Percentiles rank a stretch among this genome's conserved stretches.
Evolutionary conservation across 2,113 vertebrate genomes (phyloP).

Genomic region (Hydropotes inermis): DNA sequence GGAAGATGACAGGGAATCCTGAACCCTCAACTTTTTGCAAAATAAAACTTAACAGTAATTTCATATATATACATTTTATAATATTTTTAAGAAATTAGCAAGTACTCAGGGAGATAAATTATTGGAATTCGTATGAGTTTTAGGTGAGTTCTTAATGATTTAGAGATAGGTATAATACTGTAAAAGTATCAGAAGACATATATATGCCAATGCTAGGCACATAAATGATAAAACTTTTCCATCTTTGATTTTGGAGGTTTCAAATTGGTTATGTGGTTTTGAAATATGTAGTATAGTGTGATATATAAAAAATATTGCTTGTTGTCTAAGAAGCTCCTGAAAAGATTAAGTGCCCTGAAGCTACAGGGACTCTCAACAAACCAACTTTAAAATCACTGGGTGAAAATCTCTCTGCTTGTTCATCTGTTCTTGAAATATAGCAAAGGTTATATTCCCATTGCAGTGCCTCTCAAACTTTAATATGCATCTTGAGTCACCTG

Average conservation of each 20-base stretch:
- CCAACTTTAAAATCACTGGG: neutral
- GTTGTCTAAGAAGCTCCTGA: neutral
- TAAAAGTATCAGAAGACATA: neutral
- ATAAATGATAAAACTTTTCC: neutral
- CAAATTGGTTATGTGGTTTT: neutral
- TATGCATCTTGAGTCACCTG: neutral
- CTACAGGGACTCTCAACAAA: neutral
- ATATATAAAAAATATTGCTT: neutral
- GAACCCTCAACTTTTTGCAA: neutral
- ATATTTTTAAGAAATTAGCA: constrained; percentile 25
- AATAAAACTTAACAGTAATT: neutral
- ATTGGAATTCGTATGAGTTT: neutral
- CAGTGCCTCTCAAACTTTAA: neutral
- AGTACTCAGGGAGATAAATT: neutral
- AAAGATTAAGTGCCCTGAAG: neutral
- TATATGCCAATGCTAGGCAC: neutral
- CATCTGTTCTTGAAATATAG: neutral
- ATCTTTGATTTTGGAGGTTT: constrained; percentile 8
- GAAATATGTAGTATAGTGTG: constrained; percentile 17
- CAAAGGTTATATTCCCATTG: neutral
- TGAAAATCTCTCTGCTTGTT: neutral
- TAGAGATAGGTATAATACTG: neutral
- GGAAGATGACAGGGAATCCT: neutral
- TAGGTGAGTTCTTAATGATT: neutral
- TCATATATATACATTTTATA: neutral